These are phyloP conservation scores for Seriola dumerili DNA, from an alignment of 2,113 vertebrate species.

Conservation along the genomic window DNA sequence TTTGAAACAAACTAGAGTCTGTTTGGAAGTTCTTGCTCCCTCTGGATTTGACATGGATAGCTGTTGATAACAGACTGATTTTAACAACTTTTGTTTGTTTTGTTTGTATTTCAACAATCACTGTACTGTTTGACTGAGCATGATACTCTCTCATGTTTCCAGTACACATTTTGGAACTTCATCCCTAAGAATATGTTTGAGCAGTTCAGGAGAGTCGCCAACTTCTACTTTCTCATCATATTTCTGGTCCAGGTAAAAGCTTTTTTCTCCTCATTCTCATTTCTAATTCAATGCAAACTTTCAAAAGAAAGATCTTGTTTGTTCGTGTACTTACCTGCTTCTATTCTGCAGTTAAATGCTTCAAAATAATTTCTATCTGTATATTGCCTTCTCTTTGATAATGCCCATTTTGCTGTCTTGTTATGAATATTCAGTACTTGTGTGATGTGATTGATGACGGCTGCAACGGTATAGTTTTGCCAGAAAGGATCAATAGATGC, in stretches of 20 bases:
- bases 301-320: too few relatives aligned
- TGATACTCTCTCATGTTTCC: constrained; percentile 43
- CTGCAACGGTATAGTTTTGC: too few relatives aligned
- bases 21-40: too few relatives aligned
- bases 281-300: background rate
- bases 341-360: too few relatives aligned
- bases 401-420: too few relatives aligned
- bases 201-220: constrained; percentile 98
- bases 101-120: background rate
- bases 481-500: too few relatives aligned
- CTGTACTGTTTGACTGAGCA: background rate
- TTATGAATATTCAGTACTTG: too few relatives aligned
- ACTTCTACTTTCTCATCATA: constrained; percentile 99
- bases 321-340: too few relatives aligned
- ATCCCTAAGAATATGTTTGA: constrained; percentile 98
- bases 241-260: constrained; percentile 96
- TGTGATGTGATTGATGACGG: too few relatives aligned
- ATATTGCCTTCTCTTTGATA: too few relatives aligned
- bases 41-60: background rate
- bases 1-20: too few relatives aligned
- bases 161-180: constrained; percentile 99
- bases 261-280: background rate
- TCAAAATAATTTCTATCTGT: too few relatives aligned
- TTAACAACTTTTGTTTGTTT: background rate
- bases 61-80: background rate